phyloP scores from a whole-genome alignment of 2,797 vertebrate genomes.

The Epinephelus coioides region DNA sequence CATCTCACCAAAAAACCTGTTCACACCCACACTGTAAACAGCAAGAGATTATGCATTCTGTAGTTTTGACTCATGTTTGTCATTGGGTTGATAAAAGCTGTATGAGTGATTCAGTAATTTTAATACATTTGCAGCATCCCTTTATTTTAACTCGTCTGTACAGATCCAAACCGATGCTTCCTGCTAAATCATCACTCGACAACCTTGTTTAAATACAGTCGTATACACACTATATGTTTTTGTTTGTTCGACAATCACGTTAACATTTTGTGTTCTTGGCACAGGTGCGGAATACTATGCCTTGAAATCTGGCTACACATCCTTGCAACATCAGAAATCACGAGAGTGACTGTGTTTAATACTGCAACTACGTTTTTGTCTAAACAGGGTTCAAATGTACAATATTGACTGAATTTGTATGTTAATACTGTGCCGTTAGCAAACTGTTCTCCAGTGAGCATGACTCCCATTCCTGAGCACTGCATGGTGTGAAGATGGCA shows the following conservation, averaged over 20 bases:
- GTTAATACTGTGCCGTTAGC: constrained; percentile 40
- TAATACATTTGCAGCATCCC: constrained; percentile 42
- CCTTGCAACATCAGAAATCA: not conserved
- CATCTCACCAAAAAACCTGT: constrained; percentile 50
- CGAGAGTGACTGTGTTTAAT: constrained; percentile 28
- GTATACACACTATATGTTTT: constrained; percentile 9
- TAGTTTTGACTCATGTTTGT: constrained; percentile 18
- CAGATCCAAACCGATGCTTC: constrained; percentile 12
- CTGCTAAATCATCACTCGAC: not conserved
- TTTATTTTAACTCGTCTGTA: constrained; percentile 39
- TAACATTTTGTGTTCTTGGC: constrained; percentile 38
- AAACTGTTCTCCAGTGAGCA: constrained; percentile 37
- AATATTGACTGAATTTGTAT: constrained; percentile 42
- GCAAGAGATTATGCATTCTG: constrained; percentile 50
- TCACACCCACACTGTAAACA: constrained; percentile 35
- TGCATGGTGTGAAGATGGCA: not conserved
- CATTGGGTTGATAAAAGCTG: constrained; percentile 10
- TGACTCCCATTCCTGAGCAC: constrained; percentile 42
- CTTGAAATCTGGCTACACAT: constrained; percentile 18
- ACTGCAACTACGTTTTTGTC: constrained; percentile 30
- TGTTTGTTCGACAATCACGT: constrained; percentile 64
- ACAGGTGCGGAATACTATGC: constrained; percentile 3
- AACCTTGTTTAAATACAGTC: constrained; percentile 1
- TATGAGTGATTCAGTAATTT: constrained; percentile 11
- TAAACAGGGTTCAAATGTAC: constrained; percentile 65